Percentiles rank a stretch among this genome's conserved stretches.
Conservation (phyloP, 2,888 invertebrate species). For the Linnaemya vulpina region DNA sequence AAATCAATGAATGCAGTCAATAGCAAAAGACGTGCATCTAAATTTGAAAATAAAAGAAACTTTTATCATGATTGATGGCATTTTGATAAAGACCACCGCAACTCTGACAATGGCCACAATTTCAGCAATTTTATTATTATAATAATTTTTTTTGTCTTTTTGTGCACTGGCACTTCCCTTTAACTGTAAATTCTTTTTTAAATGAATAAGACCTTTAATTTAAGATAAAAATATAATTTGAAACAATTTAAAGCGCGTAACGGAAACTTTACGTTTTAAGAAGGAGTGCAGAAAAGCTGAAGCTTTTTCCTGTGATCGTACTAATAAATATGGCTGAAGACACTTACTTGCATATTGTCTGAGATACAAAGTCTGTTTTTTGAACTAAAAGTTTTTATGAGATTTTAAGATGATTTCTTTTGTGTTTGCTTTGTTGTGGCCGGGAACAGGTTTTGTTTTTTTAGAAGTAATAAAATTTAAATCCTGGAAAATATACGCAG, state of each 20-base stretch:
- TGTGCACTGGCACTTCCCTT: slow-evolving; percentile 61
- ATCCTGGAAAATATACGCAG: slow-evolving; percentile 28
- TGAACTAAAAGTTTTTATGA: slow-evolving; percentile 12
- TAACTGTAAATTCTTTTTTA: slow-evolving; percentile 60
- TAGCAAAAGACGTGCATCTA: slow-evolving; percentile 74
- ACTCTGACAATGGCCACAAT: slow-evolving; percentile 50
- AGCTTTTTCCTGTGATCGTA: not conserved
- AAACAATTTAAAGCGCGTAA: slow-evolving; percentile 35
- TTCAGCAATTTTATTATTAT: slow-evolving; percentile 1
- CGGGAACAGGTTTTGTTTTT: slow-evolving; percentile 55
- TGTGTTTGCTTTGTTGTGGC: slow-evolving; percentile 8
- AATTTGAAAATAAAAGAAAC: slow-evolving; percentile 48
- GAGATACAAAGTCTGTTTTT: not conserved
- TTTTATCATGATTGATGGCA: slow-evolving; percentile 67
- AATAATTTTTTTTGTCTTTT: not conserved
- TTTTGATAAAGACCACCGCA: slow-evolving; percentile 67
- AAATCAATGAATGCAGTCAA: slow-evolving; percentile 80
- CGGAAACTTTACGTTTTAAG: slow-evolving; percentile 17
- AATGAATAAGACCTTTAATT: slow-evolving; percentile 57
- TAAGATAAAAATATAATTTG: slow-evolving; percentile 40
- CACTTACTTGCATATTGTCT: slow-evolving; percentile 21
- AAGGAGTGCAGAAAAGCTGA: not conserved
- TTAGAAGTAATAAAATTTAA: slow-evolving; percentile 49
- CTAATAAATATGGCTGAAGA: slow-evolving; percentile 24
- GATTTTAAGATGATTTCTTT: slow-evolving; percentile 19